Evolutionary conservation across 2,797 vertebrate genomes (phyloP).

Genomic region (Cyclopterus lumpus): DNA sequence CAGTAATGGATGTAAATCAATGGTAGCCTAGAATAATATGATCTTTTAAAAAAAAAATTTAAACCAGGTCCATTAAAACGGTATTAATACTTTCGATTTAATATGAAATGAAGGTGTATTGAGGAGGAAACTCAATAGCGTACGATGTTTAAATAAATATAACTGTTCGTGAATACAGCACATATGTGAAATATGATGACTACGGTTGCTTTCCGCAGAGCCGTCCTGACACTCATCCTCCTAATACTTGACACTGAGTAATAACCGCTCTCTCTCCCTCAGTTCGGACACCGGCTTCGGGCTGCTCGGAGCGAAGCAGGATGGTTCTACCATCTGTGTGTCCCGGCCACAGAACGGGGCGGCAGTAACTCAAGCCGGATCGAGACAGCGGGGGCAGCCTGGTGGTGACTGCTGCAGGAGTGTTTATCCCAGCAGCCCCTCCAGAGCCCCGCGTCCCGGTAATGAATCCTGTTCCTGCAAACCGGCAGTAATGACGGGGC

Average conservation of each 20-base stretch:
- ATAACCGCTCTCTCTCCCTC: conserved; percentile 30
- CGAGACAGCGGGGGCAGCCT: conserved; percentile 19
- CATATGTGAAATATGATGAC: background rate
- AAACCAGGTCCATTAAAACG: background rate
- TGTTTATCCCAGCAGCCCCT: conserved; percentile 50
- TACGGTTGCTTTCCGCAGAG: background rate
- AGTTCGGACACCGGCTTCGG: conserved; percentile 5
- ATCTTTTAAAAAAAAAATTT: no score
- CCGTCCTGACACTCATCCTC: conserved; percentile 40
- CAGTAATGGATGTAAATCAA: no score
- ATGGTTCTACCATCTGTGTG: conserved; percentile 69
- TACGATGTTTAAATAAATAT: background rate
- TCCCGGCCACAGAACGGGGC: conserved; percentile 46
- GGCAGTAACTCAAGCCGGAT: conserved; percentile 51
- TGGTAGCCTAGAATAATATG: no score
- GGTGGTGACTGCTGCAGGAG: conserved; percentile 48
- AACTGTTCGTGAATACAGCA: background rate
- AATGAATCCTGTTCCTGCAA: conserved; percentile 61
- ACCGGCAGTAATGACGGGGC: conserved; percentile 60
- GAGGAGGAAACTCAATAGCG: background rate
- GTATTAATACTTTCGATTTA: background rate
- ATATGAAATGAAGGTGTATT: background rate
- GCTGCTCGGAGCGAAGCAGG: conserved; percentile 4
- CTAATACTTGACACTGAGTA: conserved; percentile 37
- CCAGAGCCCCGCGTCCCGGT: conserved; percentile 34